Percentiles rank a stretch among this genome's conserved stretches.
These are phyloP conservation scores for Drosophila gunungcola DNA, from an alignment of 1,140 invertebrate genomes.

Conservation along the genomic window DNA sequence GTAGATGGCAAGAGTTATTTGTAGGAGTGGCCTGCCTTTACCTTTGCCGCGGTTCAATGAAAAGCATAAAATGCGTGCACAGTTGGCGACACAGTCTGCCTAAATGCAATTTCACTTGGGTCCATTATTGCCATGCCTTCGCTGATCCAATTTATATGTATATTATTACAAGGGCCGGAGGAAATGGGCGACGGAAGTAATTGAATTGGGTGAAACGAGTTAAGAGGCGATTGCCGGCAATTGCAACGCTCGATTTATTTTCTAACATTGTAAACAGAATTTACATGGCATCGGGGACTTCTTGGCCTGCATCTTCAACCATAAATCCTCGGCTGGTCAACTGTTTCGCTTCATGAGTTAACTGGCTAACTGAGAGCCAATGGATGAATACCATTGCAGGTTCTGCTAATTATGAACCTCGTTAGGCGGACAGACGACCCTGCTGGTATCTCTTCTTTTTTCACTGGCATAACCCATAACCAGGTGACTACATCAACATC, in stretches of 20 bases:
- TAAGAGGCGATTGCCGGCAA: slow-evolving; percentile 68
- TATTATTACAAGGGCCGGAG: slow-evolving; percentile 37
- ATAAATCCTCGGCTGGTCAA: slow-evolving; percentile 58
- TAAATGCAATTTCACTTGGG: slow-evolving; percentile 69
- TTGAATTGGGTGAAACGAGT: slow-evolving; percentile 73
- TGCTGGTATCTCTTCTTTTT: slow-evolving; percentile 12
- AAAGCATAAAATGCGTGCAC: slow-evolving; percentile 76
- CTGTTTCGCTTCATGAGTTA: slow-evolving; percentile 43
- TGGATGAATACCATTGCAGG: slow-evolving; percentile 21
- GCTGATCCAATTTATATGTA: slow-evolving; percentile 33
- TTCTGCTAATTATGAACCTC: slow-evolving; percentile 61
- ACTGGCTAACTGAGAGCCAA: slow-evolving; percentile 1
- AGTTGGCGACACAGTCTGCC: slow-evolving; percentile 67
- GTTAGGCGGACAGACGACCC: slow-evolving; percentile 34
- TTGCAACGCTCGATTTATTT: slow-evolving; percentile 69
- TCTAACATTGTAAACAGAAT: slow-evolving; percentile 44
- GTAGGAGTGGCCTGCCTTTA: slow-evolving; percentile 26
- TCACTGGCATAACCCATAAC: background rate
- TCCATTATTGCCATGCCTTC: background rate
- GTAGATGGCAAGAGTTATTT: slow-evolving; percentile 11
- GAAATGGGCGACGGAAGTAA: slow-evolving; percentile 68
- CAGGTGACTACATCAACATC: slow-evolving; percentile 39
- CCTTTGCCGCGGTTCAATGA: slow-evolving; percentile 17
- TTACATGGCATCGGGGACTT: slow-evolving; percentile 7
- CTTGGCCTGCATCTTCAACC: slow-evolving; percentile 15